Conservation (phyloP, 2,888 invertebrate genomes). For the Phortica magna region DNA sequence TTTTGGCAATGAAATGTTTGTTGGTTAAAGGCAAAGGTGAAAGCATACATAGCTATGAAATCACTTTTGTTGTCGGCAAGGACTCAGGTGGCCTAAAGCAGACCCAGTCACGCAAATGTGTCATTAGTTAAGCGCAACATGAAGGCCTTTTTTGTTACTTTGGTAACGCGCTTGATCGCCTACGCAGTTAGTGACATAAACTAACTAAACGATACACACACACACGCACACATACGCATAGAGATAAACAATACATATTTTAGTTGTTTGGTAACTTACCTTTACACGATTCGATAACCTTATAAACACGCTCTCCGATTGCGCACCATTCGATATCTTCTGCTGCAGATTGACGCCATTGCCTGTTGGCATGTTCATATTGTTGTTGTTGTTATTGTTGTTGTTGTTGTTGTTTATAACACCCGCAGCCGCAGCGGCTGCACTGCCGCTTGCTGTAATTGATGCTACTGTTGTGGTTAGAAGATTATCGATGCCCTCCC, state of each 20-base stretch:
- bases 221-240: neutral
- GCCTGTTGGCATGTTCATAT: constrained; percentile 40
- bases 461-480: constrained; percentile 68
- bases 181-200: neutral
- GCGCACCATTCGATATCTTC: constrained; percentile 77
- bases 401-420: constrained; percentile 50
- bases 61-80: constrained; percentile 27
- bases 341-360: constrained; percentile 63
- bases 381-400: too few species aligned
- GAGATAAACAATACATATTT: too few species aligned
- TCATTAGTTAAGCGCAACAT: neutral
- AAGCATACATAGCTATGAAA: constrained; percentile 21
- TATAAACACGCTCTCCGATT: constrained; percentile 97
- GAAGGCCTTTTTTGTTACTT: neutral
- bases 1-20: neutral
- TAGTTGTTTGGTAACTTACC: constrained; percentile 78
- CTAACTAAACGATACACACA: neutral
- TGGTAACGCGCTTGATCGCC: neutral
- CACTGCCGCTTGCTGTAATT: constrained; percentile 51
- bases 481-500: constrained; percentile 75
- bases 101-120: neutral
- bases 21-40: too few species aligned
- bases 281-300: constrained; percentile 97
- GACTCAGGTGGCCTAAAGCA: neutral
- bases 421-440: constrained; percentile 33